These are phyloP conservation scores for Cherax quadricarinatus DNA, from an alignment of 1,140 invertebrate species.

Conservation along the genomic window DNA sequence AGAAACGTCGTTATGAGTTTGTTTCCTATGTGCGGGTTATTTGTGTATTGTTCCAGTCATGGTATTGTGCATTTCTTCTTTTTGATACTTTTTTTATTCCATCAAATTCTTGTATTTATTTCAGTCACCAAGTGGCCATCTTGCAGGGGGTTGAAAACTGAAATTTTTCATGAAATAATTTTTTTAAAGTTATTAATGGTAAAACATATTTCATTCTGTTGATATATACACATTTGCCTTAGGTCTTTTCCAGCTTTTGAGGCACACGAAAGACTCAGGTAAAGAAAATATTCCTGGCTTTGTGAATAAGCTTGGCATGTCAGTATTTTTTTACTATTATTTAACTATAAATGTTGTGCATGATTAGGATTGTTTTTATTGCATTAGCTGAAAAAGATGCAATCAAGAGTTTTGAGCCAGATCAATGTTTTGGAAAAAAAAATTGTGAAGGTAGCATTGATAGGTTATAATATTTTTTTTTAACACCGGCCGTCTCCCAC, in stretches of 20 bases:
- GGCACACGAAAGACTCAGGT: constrained; percentile 55
- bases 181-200: constrained; percentile 35
- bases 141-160: constrained; percentile 53
- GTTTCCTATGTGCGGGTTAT: no score
- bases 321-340: constrained; percentile 40
- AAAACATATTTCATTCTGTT: constrained; percentile 33
- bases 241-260: constrained; percentile 61
- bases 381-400: constrained; percentile 42
- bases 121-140: not conserved
- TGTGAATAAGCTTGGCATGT: constrained; percentile 70
- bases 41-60: no score
- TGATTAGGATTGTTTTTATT: constrained; percentile 36
- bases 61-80: no score
- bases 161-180: constrained; percentile 42
- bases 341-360: constrained; percentile 35
- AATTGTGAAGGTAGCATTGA: not conserved
- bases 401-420: constrained; percentile 25
- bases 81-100: no score
- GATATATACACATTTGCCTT: constrained; percentile 42
- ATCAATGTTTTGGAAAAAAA: not conserved
- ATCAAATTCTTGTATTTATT: not conserved
- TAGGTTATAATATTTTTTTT: not conserved
- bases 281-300: constrained; percentile 56
- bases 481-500: no score
- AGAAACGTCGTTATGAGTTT: no score